Evolutionary conservation across 2,888 invertebrate species (phyloP).

Genomic region (Lasioglossum malachurum): DNA sequence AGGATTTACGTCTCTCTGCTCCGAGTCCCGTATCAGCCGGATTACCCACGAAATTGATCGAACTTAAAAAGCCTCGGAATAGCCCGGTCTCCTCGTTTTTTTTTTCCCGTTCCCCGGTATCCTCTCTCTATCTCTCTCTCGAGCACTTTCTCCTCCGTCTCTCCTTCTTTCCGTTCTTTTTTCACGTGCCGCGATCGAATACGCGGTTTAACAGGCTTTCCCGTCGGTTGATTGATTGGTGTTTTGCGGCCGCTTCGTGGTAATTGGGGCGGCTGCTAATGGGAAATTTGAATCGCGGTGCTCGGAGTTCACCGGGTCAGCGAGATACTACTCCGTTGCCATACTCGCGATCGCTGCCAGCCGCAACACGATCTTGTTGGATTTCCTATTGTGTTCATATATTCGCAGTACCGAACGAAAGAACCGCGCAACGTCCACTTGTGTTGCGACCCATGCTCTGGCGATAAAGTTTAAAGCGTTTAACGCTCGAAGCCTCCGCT

Average conservation of each 20-base stretch:
- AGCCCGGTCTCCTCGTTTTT: not conserved
- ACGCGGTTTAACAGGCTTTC: constrained; percentile 22
- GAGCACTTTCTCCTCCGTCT: no score
- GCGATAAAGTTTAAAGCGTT: not conserved
- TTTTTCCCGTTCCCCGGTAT: not conserved
- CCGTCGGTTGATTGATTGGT: constrained; percentile 45
- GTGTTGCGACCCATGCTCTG: not conserved
- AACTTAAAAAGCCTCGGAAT: not conserved
- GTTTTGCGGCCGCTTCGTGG: constrained; percentile 44
- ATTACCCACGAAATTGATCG: constrained; percentile 48
- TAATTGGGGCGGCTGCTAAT: constrained; percentile 54
- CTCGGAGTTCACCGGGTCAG: not conserved
- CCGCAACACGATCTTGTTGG: not conserved
- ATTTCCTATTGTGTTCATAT: not conserved
- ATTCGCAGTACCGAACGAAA: not conserved
- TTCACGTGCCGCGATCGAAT: constrained; percentile 26
- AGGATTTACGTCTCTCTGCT: constrained; percentile 46
- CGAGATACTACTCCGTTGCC: not conserved
- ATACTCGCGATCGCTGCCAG: not conserved
- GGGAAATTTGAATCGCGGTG: constrained; percentile 50
- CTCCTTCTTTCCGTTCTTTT: not conserved
- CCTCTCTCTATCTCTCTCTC: not conserved
- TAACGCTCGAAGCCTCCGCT: not conserved
- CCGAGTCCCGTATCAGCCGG: constrained; percentile 26
- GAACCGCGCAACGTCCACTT: not conserved